Evolutionary conservation across 2,113 vertebrate species (phyloP).

Genomic region (Thalassarche chlororhynchos): DNA sequence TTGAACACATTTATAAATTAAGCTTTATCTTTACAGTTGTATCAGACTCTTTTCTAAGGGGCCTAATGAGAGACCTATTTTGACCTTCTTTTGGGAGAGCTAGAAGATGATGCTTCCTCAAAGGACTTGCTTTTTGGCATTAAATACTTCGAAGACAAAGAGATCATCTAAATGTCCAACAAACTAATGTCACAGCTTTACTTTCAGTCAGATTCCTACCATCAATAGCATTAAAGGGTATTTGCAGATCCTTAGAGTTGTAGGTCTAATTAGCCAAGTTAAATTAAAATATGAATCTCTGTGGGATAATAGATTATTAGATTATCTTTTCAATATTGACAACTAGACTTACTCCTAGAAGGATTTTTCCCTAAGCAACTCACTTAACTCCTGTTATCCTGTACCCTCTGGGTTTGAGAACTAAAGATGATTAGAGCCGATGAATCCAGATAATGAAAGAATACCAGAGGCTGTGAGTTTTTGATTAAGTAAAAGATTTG

Average conservation of each 20-base stretch:
- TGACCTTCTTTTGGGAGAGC: not conserved
- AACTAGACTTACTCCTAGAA: constrained; percentile 61
- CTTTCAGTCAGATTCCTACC: constrained; percentile 39
- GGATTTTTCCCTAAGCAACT: constrained; percentile 55
- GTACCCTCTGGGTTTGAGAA: constrained; percentile 53
- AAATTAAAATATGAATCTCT: constrained; percentile 75
- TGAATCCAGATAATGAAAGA: constrained; percentile 73
- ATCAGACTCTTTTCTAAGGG: not conserved
- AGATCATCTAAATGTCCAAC: not conserved
- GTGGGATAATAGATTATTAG: constrained; percentile 70
- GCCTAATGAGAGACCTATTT: not conserved
- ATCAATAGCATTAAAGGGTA: constrained; percentile 59
- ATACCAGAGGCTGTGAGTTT: constrained; percentile 66
- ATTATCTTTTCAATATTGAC: constrained; percentile 79
- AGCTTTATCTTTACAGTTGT: not conserved
- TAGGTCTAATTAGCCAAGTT: constrained; percentile 71
- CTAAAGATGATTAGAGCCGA: constrained; percentile 63
- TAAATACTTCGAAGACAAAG: constrained; percentile 62
- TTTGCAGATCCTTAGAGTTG: constrained; percentile 67
- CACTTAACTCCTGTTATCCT: constrained; percentile 64
- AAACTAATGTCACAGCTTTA: constrained; percentile 40
- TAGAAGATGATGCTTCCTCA: constrained; percentile 10
- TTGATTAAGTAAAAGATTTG: constrained; percentile 70
- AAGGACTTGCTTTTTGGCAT: constrained; percentile 40
- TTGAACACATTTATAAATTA: not conserved